Evolutionary conservation across 2,888 invertebrate species (phyloP).

Genomic region (Cheilosia pagana): DNA sequence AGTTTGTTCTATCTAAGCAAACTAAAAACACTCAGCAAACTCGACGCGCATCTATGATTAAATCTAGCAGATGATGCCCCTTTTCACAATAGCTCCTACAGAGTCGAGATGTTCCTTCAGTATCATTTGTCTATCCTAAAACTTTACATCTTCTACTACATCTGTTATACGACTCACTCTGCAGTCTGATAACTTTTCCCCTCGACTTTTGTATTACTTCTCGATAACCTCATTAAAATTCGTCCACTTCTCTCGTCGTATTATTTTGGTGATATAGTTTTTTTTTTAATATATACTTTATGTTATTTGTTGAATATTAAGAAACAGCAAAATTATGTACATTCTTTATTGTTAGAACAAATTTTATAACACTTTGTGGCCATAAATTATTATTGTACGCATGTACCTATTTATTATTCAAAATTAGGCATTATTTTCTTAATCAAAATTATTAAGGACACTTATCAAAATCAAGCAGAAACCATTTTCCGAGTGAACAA

Average conservation of each 20-base stretch:
- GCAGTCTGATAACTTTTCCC: not conserved
- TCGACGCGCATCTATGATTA: too few species aligned
- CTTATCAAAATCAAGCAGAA: constrained; percentile 19
- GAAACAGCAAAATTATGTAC: not conserved
- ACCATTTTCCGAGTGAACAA: constrained; percentile 19
- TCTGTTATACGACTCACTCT: not conserved
- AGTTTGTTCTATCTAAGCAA: too few species aligned
- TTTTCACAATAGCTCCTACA: too few species aligned
- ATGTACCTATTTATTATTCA: constrained; percentile 39
- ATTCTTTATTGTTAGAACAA: constrained; percentile 23
- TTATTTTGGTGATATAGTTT: constrained; percentile 49
- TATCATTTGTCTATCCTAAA: not conserved
- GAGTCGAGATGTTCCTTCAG: too few species aligned
- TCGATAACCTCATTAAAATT: not conserved
- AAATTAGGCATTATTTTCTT: constrained; percentile 19
- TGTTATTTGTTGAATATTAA: constrained; percentile 28
- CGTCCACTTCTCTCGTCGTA: constrained; percentile 45
- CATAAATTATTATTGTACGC: constrained; percentile 57
- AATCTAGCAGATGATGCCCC: too few species aligned
- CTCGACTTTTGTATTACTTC: not conserved
- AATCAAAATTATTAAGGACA: constrained; percentile 16
- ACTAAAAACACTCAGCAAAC: too few species aligned
- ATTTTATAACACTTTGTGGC: constrained; percentile 51
- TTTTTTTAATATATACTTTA: constrained; percentile 52
- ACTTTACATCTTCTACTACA: not conserved